These are phyloP conservation scores for Sicus ferrugineus DNA, from an alignment of 2,888 invertebrate genomes.

Conservation along the genomic window DNA sequence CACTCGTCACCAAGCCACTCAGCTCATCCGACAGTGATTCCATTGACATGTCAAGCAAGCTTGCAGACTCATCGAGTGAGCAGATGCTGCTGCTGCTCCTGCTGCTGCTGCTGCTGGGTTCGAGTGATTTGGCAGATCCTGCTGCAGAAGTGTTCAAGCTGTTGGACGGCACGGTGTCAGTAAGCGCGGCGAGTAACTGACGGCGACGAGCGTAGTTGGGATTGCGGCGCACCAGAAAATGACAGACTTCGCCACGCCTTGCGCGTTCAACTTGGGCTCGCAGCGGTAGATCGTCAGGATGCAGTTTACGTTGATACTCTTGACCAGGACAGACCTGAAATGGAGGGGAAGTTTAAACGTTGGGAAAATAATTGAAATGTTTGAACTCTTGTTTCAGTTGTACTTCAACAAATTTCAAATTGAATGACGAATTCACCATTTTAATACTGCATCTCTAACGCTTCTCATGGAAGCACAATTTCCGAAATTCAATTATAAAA, in stretches of 20 bases:
- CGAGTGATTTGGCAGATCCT: slow-evolving; percentile 45
- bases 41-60: slow-evolving; percentile 57
- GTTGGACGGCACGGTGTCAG: slow-evolving; percentile 46
- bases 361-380: too few species aligned
- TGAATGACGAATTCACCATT: not conserved
- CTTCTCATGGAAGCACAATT: not conserved
- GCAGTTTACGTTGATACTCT: slow-evolving; percentile 87
- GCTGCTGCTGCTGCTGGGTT: slow-evolving; percentile 39
- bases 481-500: not conserved
- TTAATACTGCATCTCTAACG: too few species aligned
- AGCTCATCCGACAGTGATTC: slow-evolving; percentile 58
- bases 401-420: too few species aligned
- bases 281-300: slow-evolving; percentile 85
- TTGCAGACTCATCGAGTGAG: slow-evolving; percentile 48
- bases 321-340: slow-evolving; percentile 75
- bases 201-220: slow-evolving; percentile 73
- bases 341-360: not conserved
- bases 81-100: slow-evolving; percentile 42
- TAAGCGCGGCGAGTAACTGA: slow-evolving; percentile 59
- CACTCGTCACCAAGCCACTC: slow-evolving; percentile 46
- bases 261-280: slow-evolving; percentile 78
- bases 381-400: too few species aligned
- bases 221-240: slow-evolving; percentile 84
- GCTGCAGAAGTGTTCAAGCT: slow-evolving; percentile 19
- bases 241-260: slow-evolving; percentile 74